Evolutionary conservation across 53 echinoderm and acorn worm genomes (phyloP).

Genomic region (Apostichopus leukothele): DNA sequence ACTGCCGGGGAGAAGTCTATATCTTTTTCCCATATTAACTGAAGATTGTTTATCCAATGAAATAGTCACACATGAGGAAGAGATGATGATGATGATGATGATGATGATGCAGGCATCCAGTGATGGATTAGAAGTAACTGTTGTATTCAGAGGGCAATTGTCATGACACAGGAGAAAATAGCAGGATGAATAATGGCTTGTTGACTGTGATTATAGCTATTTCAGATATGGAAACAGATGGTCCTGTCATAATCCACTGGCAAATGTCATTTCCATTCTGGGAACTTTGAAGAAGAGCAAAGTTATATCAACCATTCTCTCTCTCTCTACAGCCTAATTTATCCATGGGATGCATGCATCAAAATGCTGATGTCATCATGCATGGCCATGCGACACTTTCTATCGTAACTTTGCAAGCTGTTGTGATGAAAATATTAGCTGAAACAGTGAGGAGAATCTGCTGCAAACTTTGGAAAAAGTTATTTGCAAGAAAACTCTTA

Average conservation of each 20-base stretch:
- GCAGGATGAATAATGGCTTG: constrained; percentile 12
- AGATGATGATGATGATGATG: neutral
- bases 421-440: no score
- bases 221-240: constrained; percentile 4
- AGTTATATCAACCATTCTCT: no score
- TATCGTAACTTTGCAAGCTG: no score
- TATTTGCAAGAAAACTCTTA: no score
- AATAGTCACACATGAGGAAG: neutral
- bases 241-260: neutral
- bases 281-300: neutral
- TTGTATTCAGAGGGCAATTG: neutral
- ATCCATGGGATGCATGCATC: no score
- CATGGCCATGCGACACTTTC: no score
- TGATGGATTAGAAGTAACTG: neutral
- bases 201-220: constrained; percentile 16
- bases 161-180: neutral
- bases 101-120: neutral
- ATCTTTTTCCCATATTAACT: neutral
- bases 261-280: constrained; percentile 4
- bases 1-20: neutral
- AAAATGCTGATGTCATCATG: no score
- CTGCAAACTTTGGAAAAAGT: no score
- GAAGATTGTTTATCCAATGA: neutral
- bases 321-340: no score
- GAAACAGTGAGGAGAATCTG: no score